phyloP scores from a whole-genome alignment of 2,113 vertebrate species.

The Chaetodon trifascialis region DNA sequence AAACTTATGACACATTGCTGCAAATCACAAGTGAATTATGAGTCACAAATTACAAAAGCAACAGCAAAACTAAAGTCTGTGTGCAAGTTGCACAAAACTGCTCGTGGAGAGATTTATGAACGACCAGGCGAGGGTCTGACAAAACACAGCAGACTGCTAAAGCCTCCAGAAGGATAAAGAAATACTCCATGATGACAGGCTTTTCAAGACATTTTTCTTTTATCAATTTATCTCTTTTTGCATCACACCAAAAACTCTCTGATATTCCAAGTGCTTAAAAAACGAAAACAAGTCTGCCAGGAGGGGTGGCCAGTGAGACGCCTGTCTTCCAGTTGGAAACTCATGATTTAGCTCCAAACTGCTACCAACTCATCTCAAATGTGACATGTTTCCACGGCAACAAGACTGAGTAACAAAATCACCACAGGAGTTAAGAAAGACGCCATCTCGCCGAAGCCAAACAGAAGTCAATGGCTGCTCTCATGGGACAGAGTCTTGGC shows the following conservation, averaged over 20 bases:
- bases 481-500: slow-evolving; percentile 6
- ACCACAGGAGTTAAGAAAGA: slow-evolving; percentile 63
- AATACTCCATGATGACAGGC: neutral
- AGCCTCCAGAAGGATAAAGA: slow-evolving; percentile 26
- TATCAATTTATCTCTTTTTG: slow-evolving; percentile 15
- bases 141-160: slow-evolving; percentile 15
- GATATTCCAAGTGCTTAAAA: slow-evolving; percentile 34
- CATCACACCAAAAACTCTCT: slow-evolving; percentile 23
- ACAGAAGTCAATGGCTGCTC: slow-evolving; percentile 45
- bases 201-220: slow-evolving; percentile 7
- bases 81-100: slow-evolving; percentile 35
- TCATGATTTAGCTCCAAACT: slow-evolving; percentile 46
- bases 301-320: neutral
- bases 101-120: slow-evolving; percentile 45
- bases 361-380: slow-evolving; percentile 68
- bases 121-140: slow-evolving; percentile 7
- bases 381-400: slow-evolving; percentile 79
- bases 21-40: slow-evolving; percentile 38
- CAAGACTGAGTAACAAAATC: slow-evolving; percentile 69
- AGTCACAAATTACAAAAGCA: slow-evolving; percentile 26
- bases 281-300: neutral
- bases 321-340: slow-evolving; percentile 46
- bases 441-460: slow-evolving; percentile 33
- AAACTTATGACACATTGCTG: slow-evolving; percentile 11
- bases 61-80: slow-evolving; percentile 26